Conservation (phyloP, 2,113 vertebrate genomes). For the Cygnus atratus region DNA sequence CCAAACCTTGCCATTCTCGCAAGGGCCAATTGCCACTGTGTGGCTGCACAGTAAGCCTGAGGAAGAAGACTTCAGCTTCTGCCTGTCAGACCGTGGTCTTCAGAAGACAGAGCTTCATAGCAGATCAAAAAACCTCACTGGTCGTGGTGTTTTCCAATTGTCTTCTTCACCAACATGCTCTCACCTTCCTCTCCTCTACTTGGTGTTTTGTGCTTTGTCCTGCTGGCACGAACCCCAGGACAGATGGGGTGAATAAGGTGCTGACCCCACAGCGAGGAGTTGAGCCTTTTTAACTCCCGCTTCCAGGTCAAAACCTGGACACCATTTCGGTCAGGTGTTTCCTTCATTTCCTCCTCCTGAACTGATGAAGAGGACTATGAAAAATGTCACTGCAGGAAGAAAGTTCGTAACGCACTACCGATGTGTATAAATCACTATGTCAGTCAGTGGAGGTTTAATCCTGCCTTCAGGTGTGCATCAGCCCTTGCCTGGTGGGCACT, state of each 20-base stretch:
- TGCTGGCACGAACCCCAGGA: not conserved
- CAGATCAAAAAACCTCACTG: not conserved
- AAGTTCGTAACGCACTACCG: not conserved
- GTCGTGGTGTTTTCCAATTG: not conserved
- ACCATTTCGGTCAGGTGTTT: not conserved
- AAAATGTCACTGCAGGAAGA: not conserved
- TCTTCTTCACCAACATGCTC: not conserved
- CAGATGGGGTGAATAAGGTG: not conserved
- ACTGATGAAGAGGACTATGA: not conserved
- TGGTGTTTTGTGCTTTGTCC: not conserved
- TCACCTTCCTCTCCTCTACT: not conserved
- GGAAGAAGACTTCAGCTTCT: not conserved
- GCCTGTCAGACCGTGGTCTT: not conserved
- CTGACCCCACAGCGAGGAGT: not conserved
- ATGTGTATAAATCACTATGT: not conserved
- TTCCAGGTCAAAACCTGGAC: not conserved
- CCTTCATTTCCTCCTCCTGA: not conserved
- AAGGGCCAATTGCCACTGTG: not conserved
- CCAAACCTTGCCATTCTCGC: not conserved
- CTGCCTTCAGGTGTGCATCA: not conserved
- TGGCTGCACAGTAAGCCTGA: not conserved
- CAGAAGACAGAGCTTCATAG: not conserved
- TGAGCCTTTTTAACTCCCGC: slow-evolving; percentile 3
- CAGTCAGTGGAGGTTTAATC: not conserved
- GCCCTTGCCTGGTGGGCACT: not conserved